phyloP scores from a whole-genome alignment of 2,113 vertebrate genomes.

The Alces alces region DNA sequence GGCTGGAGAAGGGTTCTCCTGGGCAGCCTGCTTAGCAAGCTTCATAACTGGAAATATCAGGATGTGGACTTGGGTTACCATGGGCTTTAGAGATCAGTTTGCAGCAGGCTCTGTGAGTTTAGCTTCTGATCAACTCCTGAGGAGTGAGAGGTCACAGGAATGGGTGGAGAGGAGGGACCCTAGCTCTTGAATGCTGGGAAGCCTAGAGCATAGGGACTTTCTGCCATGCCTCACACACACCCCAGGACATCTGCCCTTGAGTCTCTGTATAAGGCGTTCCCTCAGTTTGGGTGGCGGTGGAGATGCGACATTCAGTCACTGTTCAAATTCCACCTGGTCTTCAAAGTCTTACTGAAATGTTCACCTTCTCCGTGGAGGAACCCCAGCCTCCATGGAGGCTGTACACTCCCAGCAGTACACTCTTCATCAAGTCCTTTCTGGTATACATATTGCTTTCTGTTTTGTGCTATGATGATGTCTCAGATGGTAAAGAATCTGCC shows the following conservation, averaged over 20 bases:
- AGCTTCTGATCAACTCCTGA: background rate
- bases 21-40: background rate
- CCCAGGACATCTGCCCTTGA: background rate
- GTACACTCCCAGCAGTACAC: background rate
- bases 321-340: background rate
- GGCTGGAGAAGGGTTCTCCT: background rate
- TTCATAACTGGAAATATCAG: background rate
- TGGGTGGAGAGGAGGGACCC: background rate
- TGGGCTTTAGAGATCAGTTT: background rate
- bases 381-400: too few relatives aligned
- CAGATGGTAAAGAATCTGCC: background rate
- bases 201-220: background rate
- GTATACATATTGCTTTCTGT: background rate
- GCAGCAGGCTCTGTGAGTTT: background rate
- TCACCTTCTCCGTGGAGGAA: background rate
- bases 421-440: background rate
- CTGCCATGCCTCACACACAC: background rate
- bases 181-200: background rate
- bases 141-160: background rate
- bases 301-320: background rate
- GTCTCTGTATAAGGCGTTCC: background rate
- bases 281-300: background rate
- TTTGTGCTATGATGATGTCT: background rate
- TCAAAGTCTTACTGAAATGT: background rate
- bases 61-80: background rate